Percentiles rank a stretch among this genome's conserved stretches.
Conservation (phyloP, 1,140 invertebrate genomes). For the Drosophila obscura region DNA sequence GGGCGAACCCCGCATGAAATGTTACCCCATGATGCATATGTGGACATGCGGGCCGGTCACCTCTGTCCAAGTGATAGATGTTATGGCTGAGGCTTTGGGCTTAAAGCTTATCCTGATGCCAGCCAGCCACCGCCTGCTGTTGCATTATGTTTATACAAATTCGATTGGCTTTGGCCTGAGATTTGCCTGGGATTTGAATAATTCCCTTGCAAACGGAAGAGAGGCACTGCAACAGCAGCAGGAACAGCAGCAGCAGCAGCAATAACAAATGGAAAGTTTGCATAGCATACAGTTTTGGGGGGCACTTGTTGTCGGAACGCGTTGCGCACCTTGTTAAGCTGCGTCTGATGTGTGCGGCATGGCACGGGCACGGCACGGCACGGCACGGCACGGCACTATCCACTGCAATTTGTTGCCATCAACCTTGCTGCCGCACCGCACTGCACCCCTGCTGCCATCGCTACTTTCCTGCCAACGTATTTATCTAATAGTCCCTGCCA, state of each 20-base stretch:
- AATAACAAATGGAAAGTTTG: slow-evolving; percentile 10
- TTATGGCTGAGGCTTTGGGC: slow-evolving; percentile 17
- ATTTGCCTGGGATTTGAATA: slow-evolving; percentile 23
- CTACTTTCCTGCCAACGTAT: slow-evolving; percentile 51
- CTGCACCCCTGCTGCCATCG: not conserved
- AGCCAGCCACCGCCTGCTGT: slow-evolving; percentile 17
- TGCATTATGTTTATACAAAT: slow-evolving; percentile 46
- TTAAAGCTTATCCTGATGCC: slow-evolving; percentile 22
- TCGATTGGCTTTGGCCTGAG: slow-evolving; percentile 34
- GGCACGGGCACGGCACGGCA: slow-evolving; percentile 4
- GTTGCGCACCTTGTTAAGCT: slow-evolving; percentile 57
- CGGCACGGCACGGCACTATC: slow-evolving; percentile 24
- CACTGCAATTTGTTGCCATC: slow-evolving; percentile 55
- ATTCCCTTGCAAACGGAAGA: slow-evolving; percentile 17
- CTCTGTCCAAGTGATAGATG: no score
- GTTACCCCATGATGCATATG: no score
- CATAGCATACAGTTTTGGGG: slow-evolving; percentile 39
- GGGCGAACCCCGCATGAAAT: no score
- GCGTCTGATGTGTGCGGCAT: slow-evolving; percentile 19
- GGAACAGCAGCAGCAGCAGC: no score
- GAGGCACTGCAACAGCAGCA: slow-evolving; percentile 15
- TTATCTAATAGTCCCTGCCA: slow-evolving; percentile 79
- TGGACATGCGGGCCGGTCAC: no score
- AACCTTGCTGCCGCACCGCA: slow-evolving; percentile 48
- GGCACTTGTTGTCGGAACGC: slow-evolving; percentile 37